Conservation (phyloP, 92 coral and sea anemone species). For the Chrysogorgia sp. region DNA sequence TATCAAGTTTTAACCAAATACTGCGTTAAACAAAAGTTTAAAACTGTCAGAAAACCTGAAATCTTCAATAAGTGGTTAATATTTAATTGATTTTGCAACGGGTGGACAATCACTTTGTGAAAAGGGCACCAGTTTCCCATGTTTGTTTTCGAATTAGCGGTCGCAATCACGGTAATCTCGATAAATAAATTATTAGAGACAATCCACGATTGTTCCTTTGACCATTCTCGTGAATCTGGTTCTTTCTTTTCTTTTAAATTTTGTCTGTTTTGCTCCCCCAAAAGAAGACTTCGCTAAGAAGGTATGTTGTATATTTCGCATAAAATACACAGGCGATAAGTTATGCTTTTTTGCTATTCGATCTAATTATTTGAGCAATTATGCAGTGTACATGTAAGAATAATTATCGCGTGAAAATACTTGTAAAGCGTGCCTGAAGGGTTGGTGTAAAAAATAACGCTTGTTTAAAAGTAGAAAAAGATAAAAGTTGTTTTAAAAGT, state of each 20-base stretch:
- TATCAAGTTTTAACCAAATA: not conserved
- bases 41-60: not conserved
- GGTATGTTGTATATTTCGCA: not conserved
- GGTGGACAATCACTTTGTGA: constrained; percentile 26
- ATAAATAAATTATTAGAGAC: constrained; percentile 45
- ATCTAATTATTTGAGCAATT: no score
- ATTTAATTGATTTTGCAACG: constrained; percentile 18
- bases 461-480: no score
- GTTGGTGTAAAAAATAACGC: no score
- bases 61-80: constrained; percentile 27
- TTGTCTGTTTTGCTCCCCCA: constrained; percentile 21
- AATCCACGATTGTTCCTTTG: constrained; percentile 28
- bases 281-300: constrained; percentile 31
- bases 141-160: constrained; percentile 39
- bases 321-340: not conserved
- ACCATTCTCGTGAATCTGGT: constrained; percentile 24
- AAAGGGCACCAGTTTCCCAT: constrained; percentile 41
- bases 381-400: no score
- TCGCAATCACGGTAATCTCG: constrained; percentile 33
- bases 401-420: no score
- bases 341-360: no score
- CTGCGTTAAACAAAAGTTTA: not conserved
- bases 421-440: no score
- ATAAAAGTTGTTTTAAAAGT: no score
- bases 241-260: constrained; percentile 7